Conservation (phyloP, 1,140 invertebrate species). For the Pogonognathellus flavescens region DNA sequence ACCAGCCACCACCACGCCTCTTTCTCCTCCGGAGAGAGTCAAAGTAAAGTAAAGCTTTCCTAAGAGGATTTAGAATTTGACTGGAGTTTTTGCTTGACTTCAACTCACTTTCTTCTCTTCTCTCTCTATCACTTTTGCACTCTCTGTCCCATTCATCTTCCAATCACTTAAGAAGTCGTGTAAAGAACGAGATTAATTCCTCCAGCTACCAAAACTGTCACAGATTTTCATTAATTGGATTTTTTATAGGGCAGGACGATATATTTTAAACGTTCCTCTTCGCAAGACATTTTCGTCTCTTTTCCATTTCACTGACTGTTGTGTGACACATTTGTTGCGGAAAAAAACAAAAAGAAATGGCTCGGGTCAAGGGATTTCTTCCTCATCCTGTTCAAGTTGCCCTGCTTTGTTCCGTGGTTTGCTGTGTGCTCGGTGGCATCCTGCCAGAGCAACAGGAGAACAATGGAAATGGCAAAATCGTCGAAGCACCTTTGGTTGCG, state of each 20-base stretch:
- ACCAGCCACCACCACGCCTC: not conserved
- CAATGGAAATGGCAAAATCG: slow-evolving; percentile 11
- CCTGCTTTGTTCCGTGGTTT: slow-evolving; percentile 41
- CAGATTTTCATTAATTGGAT: slow-evolving; percentile 10
- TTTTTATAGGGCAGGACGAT: too few species aligned
- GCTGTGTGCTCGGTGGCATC: slow-evolving; percentile 31
- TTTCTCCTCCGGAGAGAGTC: not conserved
- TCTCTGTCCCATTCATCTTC: slow-evolving; percentile 4
- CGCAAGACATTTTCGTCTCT: not conserved
- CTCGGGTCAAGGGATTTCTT: slow-evolving; percentile 35
- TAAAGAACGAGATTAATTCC: not conserved
- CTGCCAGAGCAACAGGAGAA: slow-evolving; percentile 44
- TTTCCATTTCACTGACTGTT: not conserved
- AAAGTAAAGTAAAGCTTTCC: not conserved
- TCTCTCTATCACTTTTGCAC: not conserved
- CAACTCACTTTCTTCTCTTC: too few species aligned
- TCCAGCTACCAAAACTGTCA: not conserved
- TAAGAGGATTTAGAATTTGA: slow-evolving; percentile 18
- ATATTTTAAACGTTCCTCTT: not conserved
- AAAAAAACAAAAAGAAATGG: slow-evolving; percentile 50
- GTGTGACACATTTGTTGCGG: not conserved
- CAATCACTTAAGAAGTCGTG: slow-evolving; percentile 5
- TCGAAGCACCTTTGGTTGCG: not conserved
- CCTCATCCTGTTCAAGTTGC: slow-evolving; percentile 16
- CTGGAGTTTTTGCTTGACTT: not conserved